Base-by-base conservation (phyloP, 1,140 invertebrate genomes). In the Drosophila ogumai region DNA sequence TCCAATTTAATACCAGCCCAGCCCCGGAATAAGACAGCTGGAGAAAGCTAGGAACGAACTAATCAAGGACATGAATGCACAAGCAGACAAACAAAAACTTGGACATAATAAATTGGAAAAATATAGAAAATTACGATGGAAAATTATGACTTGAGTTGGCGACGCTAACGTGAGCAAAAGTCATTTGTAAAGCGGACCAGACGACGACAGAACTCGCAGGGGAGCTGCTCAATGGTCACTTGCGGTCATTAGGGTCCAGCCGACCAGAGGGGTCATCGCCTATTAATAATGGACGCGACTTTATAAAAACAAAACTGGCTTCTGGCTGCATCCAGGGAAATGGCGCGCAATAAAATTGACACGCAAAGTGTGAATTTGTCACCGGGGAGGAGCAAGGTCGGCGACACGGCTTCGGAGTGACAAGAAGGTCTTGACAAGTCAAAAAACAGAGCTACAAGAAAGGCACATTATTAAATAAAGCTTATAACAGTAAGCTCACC, bases 321-420 rank as follows among this genome's bases (percentile, higher is more conserved):
- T 64, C 32, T 56, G 13, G 38, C 49, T 56, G 63, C 64, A 77
- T 64, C 56, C 44, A 44, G 40, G 56, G 43, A 61, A 68, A 77
- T 56, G 57, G 43, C 43, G 50, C 56, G 36, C 74, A 74, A 74
- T 64, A 56, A 52, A 78, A 64, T 31, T 19, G 41, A 52, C 80
- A 82, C 80, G 80, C 79, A 82, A 82, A 69, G 59, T 78, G 79
- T 78, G 49, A 50, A 82, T 82, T 82, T 82, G 76, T 82, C 80
- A 82, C 56, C 34, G 19, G 17, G 15, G 25, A 12, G 44, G 19
- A 55, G 7, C 17, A 13, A 60, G 58, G 49, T 32, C 28, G 31
- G 31, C 52, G 52, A 38, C 52, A 38, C 6, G 34, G 34, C 5
- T 10, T 12, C 25, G 10, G n/a, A 38, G 34, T 55, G 52, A 25